Percentiles rank a stretch among this genome's conserved stretches.
Evolutionary conservation across 1,140 invertebrate genomes (phyloP).

Genomic region (Pygmarrhopalites habei): DNA sequence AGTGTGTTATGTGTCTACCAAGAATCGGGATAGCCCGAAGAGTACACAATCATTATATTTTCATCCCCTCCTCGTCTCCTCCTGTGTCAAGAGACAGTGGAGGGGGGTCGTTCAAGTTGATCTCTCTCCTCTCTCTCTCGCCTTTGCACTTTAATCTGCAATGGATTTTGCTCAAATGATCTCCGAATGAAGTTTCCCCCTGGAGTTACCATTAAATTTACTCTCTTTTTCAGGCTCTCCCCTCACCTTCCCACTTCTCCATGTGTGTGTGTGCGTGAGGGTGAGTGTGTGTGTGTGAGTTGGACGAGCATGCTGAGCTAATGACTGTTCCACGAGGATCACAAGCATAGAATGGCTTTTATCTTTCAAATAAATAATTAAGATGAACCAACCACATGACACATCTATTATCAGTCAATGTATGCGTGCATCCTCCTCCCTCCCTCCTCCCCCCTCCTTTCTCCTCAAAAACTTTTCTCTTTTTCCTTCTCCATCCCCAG

Average conservation of each 20-base stretch:
- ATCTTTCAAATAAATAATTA: constrained; percentile 28
- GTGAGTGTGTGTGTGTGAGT: not conserved
- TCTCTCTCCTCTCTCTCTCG: too few relatives aligned
- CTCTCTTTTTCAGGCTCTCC: not conserved
- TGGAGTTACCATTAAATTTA: not conserved
- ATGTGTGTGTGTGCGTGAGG: not conserved
- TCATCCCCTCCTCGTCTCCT: too few relatives aligned
- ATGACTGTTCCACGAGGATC: constrained; percentile 12
- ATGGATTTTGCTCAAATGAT: not conserved
- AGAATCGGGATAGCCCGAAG: too few relatives aligned
- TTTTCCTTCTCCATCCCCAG: not conserved
- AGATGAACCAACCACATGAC: constrained; percentile 19
- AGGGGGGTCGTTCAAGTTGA: too few relatives aligned
- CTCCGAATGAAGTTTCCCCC: not conserved
- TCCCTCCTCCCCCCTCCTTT: not conserved
- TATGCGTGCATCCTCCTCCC: not conserved
- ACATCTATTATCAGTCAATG: constrained; percentile 13
- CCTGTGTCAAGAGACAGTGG: too few relatives aligned
- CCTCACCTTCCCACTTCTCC: not conserved
- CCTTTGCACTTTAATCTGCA: not conserved
- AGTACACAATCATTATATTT: too few relatives aligned
- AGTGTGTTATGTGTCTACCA: too few relatives aligned
- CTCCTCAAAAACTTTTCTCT: not conserved
- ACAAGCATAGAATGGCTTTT: constrained; percentile 15
- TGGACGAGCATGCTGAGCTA: constrained; percentile 4